Evolutionary conservation across 2,113 vertebrate genomes (phyloP), one percentile per base, ranked within the genome.

Genomic region (Montifringilla adamsi): DNA sequence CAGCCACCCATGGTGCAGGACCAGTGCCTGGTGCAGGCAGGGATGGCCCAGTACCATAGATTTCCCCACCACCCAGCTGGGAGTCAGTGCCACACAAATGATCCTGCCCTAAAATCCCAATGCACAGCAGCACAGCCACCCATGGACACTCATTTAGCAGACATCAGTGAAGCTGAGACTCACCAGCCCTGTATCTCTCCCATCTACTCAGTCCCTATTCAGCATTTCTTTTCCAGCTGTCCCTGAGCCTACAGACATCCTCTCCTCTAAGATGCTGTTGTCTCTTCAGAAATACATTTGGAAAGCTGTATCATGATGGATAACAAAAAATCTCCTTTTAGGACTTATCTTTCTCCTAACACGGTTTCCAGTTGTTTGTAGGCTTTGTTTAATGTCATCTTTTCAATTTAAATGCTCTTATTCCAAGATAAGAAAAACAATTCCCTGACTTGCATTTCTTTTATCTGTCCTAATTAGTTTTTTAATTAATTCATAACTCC

Each of bases 401-500:
- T 78, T 97, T 94, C 84, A 81, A 88, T 89, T 88, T 92, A 96
- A 96, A 96, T 78, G 46, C 28, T 94, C 91, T 95, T 89, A 85
- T 94, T 89, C 52, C 59, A 63, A 95, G 91, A 96, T 93, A 97
- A 97, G 86, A 83, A 83, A 92, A 96, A 97, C 69, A 96, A 95
- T 94, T 93, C 90, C 67, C 33, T 9, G 3, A 52, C 50, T 90
- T 64, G 11, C 44, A 62, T 60, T 93, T 89, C 84, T 89, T 92
- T 97, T 95, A 93, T 95, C 81, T 70, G 50, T 87, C 91, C 87
- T 95, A 92, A 91, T 95, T 94, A 90, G 67, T 66, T 96, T 97
- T 95, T 83, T 94, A 97, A 96, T 96, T 97, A 96, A 96, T 95
- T 95, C 87, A 79, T 69, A 94, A 94, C 75, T 97, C 97, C 63